phyloP scores from a whole-genome alignment of 1,140 invertebrate genomes.

The Venustaconcha ellipsiformis region DNA sequence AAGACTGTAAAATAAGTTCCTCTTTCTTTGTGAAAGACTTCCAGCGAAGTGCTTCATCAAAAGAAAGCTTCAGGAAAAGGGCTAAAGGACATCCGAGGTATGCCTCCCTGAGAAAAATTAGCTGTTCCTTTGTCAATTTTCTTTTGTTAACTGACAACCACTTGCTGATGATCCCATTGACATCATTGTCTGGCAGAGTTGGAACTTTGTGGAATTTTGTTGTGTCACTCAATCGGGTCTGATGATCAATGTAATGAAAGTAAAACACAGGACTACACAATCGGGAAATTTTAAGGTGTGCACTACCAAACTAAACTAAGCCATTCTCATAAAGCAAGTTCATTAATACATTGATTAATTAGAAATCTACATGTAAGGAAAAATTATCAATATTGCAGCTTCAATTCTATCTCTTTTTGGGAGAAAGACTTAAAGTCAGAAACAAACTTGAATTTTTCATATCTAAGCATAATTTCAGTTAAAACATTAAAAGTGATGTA shows the following conservation, averaged over 20 bases:
- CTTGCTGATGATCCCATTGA: conserved; percentile 44
- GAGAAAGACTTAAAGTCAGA: too few species aligned
- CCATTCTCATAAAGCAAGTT: neutral
- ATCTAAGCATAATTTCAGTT: too few species aligned
- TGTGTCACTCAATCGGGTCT: conserved; percentile 14
- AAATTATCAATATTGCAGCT: too few species aligned
- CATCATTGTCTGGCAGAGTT: conserved; percentile 35
- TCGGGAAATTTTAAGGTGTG: too few species aligned
- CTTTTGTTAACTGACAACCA: conserved; percentile 44
- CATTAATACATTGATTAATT: too few species aligned
- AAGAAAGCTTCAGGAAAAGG: conserved; percentile 59
- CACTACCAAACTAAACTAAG: neutral
- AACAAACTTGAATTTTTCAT: too few species aligned
- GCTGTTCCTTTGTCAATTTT: conserved; percentile 49
- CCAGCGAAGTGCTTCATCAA: conserved; percentile 59
- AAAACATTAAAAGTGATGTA: too few species aligned
- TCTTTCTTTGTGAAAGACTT: conserved; percentile 42
- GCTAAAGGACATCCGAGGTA: conserved; percentile 55
- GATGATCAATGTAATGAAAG: neutral
- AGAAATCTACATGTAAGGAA: too few species aligned
- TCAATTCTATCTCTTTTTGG: too few species aligned
- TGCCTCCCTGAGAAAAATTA: conserved; percentile 37
- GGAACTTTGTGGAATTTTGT: conserved; percentile 31
- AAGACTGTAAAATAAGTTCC: conserved; percentile 38
- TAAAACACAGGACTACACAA: too few species aligned